phyloP scores from a whole-genome alignment of 2,888 invertebrate species.

The Norana najaformis region DNA sequence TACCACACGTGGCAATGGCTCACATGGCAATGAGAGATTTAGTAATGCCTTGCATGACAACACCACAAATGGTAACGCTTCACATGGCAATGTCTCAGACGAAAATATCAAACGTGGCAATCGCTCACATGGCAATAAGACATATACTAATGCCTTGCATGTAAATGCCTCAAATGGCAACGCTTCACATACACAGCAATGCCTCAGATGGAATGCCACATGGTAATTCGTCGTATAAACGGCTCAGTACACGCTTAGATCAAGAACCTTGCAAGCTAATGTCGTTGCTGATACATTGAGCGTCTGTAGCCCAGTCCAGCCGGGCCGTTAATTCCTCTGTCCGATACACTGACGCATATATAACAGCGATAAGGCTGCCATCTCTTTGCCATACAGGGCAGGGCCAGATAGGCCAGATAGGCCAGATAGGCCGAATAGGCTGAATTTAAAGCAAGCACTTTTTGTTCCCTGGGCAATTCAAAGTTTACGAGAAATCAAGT shows the following conservation, averaged over 20 bases:
- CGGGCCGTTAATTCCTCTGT: background rate
- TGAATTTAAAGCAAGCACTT: background rate
- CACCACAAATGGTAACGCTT: too few species aligned
- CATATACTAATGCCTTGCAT: too few species aligned
- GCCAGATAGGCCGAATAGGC: background rate
- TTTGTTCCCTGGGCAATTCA: background rate
- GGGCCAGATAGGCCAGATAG: background rate
- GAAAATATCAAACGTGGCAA: too few species aligned
- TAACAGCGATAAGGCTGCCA: background rate
- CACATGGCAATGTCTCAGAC: too few species aligned
- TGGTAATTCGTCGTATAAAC: background rate
- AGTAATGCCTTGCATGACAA: too few species aligned
- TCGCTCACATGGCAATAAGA: too few species aligned
- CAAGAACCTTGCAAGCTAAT: background rate
- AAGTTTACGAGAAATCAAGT: conserved; percentile 6
- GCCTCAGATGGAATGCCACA: too few species aligned
- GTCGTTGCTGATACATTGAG: background rate
- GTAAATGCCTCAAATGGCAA: too few species aligned
- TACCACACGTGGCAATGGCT: too few species aligned
- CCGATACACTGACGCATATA: background rate
- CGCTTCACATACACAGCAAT: too few species aligned
- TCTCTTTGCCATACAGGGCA: background rate
- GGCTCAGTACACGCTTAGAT: conserved; percentile 2
- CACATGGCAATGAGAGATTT: too few species aligned
- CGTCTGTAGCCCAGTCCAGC: background rate